These are phyloP conservation scores for Astropecten irregularis DNA, from an alignment of 53 echinoderm and acorn worm genomes.

Conservation along the genomic window DNA sequence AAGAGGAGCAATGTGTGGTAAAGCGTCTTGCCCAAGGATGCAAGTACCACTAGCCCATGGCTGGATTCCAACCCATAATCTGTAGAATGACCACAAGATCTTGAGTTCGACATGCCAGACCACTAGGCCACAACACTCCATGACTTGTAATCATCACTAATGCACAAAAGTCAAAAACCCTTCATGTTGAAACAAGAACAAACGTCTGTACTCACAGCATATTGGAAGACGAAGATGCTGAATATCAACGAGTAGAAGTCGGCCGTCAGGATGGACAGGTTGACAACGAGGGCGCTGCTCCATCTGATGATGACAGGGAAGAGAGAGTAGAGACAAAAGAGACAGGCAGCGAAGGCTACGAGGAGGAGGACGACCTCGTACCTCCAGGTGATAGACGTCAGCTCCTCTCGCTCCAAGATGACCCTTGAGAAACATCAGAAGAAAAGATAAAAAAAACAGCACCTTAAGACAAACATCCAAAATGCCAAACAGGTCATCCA, in stretches of 20 bases:
- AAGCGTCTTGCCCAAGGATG: too few species aligned
- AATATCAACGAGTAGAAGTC: constrained; percentile 89
- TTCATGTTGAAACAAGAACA: too few species aligned
- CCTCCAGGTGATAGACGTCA: constrained; percentile 73
- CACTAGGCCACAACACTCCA: too few species aligned
- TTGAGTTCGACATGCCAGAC: too few species aligned
- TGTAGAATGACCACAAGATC: too few species aligned
- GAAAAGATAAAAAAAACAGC: neutral
- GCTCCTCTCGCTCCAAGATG: constrained; percentile 81
- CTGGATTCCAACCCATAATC: too few species aligned
- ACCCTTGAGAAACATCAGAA: constrained; percentile 52
- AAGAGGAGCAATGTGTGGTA: too few species aligned
- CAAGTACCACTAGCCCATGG: too few species aligned
- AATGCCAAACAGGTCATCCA: too few species aligned
- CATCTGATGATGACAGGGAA: constrained; percentile 89
- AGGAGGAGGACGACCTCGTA: constrained; percentile 73
- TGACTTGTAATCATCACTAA: too few species aligned
- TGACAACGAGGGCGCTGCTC: constrained; percentile 94
- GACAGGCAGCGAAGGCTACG: constrained; percentile 81
- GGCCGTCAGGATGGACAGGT: constrained; percentile 95
- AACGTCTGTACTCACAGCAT: constrained; percentile 73
- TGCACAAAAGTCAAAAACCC: too few species aligned
- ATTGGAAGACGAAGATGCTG: constrained; percentile 86
- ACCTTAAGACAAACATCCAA: too few species aligned
- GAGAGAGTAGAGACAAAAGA: constrained; percentile 91